Evolutionary conservation across 2,113 vertebrate genomes (phyloP).

Genomic region (Peromyscus polionotus): DNA sequence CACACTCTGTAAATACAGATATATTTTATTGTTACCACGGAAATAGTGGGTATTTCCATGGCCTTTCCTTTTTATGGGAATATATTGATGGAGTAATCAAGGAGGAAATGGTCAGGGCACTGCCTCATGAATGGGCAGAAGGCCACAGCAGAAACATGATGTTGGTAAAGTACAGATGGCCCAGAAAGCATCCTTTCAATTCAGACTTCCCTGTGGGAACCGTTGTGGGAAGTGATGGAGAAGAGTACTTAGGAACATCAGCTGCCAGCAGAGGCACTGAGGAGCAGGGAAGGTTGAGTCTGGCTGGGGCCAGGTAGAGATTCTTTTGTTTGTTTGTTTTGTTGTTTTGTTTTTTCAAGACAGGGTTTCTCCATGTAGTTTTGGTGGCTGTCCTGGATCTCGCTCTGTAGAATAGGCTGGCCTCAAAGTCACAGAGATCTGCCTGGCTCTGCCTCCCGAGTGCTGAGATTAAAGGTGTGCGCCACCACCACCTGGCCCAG

Average conservation of each 20-base stretch:
- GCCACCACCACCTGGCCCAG: not conserved
- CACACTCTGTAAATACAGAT: not conserved
- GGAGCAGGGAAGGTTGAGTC: not conserved
- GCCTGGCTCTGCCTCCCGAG: too few species aligned
- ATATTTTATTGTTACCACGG: not conserved
- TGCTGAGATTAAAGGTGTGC: too few species aligned
- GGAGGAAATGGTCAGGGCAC: not conserved
- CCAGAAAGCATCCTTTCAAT: not conserved
- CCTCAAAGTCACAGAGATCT: too few species aligned
- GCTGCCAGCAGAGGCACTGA: not conserved
- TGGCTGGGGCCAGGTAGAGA: not conserved
- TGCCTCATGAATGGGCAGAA: not conserved
- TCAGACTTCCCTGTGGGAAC: not conserved
- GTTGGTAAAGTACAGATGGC: not conserved
- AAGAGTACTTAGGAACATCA: not conserved
- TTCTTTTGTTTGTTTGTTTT: not conserved
- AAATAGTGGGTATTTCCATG: not conserved
- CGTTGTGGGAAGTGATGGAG: not conserved
- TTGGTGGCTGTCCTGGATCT: too few species aligned
- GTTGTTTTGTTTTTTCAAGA: too few species aligned
- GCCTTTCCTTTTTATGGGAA: not conserved
- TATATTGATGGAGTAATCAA: not conserved
- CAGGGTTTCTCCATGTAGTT: too few species aligned
- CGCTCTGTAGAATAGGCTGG: too few species aligned
- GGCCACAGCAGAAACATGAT: not conserved